Conservation (phyloP, 2,888 invertebrate genomes). For the Apamea monoglypha region DNA sequence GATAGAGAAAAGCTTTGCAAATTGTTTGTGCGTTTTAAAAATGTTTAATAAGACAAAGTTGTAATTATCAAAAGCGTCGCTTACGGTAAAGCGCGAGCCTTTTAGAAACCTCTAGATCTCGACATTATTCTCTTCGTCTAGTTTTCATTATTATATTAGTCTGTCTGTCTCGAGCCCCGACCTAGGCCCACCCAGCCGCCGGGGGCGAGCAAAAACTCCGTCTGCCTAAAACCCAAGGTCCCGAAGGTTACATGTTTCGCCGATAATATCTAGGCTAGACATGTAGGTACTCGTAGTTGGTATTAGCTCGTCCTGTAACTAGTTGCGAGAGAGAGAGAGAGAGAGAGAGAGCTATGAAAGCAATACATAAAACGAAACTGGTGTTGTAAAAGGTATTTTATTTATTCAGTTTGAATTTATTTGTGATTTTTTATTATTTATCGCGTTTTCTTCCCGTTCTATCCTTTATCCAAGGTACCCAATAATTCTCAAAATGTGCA, state of each 20-base stretch:
- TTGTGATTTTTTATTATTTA: not conserved
- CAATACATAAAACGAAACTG: conserved; percentile 10
- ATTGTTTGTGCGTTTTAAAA: not conserved
- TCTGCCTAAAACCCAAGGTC: conserved; percentile 53
- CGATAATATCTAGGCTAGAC: conserved; percentile 61
- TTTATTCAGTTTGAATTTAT: not conserved
- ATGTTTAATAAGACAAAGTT: not conserved
- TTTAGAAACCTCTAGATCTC: conserved; percentile 29
- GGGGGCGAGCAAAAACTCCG: conserved; percentile 52
- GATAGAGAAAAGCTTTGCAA: not conserved
- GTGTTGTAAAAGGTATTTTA: not conserved
- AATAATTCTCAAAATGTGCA: conserved; percentile 6
- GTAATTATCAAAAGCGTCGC: not conserved
- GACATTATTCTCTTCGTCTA: conserved; percentile 59
- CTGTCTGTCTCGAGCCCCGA: conserved; percentile 41
- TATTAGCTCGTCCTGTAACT: conserved; percentile 59
- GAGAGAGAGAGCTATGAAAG: conserved; percentile 5
- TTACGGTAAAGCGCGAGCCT: conserved; percentile 4
- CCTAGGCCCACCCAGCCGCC: conserved; percentile 13
- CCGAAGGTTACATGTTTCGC: conserved; percentile 56
- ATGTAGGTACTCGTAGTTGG: conserved; percentile 61
- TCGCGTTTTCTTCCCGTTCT: not conserved
- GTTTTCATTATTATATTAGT: conserved; percentile 67
- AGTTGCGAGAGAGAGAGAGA: no score
- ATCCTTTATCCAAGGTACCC: not conserved